Evolutionary conservation across 2,888 invertebrate species (phyloP), one percentile per base, ranked within the genome.

Genomic region (Piscicola geometra): DNA sequence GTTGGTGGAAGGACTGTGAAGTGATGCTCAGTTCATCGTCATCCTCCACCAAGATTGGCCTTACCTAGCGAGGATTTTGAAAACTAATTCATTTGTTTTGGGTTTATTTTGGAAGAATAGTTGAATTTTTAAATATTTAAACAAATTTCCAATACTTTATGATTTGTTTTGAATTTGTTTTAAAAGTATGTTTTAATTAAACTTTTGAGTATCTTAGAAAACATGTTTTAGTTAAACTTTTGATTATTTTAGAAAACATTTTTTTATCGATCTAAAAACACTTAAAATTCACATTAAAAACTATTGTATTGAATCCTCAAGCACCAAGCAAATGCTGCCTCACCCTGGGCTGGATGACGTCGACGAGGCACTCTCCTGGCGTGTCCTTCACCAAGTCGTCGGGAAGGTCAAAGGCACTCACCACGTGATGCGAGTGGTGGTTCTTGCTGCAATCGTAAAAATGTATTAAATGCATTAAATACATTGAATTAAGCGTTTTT

Each of bases 321-420:
- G 30, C 41, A 28, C 28, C n/a, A n/a, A n/a, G n/a, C n/a, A n/a
- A n/a, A 30, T 28, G n/a, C n/a, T 21, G 3, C 21, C 73, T 71
- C 78, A 83, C 83, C 80, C 79, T 78, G 25, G 81, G 81, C 30
- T 81, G 76, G 5, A 80, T 79, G 75, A 83, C 82, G 70, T 83
- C 81, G 66, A 83, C 82, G 2, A 83, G 78, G 5, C 77, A 71
- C 50, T 79, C 81, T 1, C 83, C 83, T 3, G 77, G 73, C 1
- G 81, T 83, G 12, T 78, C 77, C 52, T 80, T 78, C 2, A 83
- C 78, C 36, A 84, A 80, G n/a, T 82, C 78, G 56, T 83, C 83
- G 1, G 84, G 83, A 68, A 84, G 77, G 76, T 83, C 83, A 1
- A 82, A 81, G 33, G 81, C 78, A 77, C 82, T 82, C 30, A 82